phyloP scores from a whole-genome alignment of 1,140 invertebrate species.

The Portunus trituberculatus region DNA sequence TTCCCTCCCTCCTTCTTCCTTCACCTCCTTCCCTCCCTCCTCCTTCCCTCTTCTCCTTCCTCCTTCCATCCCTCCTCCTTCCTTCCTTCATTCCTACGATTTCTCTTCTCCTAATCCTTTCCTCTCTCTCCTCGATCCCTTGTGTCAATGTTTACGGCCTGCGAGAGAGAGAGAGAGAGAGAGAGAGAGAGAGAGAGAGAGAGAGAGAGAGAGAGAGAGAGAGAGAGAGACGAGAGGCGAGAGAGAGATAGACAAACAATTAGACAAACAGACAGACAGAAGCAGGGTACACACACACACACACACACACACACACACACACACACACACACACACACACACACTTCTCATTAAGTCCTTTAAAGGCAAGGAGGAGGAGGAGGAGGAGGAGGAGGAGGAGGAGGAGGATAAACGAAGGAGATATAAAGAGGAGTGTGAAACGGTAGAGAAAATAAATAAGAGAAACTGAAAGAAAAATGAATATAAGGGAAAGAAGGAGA shows the following conservation, averaged over 20 bases:
- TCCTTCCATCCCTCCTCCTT: not conserved
- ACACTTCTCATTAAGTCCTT: not conserved
- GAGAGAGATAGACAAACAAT: not conserved
- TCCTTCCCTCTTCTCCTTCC: not conserved
- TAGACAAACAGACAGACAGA: not conserved
- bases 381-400: too few relatives aligned
- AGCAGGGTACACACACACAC: not conserved
- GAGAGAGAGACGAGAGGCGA: not conserved
- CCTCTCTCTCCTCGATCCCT: not conserved
- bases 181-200: not conserved
- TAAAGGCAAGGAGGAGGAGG: too few relatives aligned
- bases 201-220: not conserved
- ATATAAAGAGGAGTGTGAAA: too few relatives aligned
- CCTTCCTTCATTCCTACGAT: not conserved
- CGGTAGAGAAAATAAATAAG: too few relatives aligned
- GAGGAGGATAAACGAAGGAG: too few relatives aligned
- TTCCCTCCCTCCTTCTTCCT: not conserved
- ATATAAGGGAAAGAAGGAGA: too few relatives aligned
- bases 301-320: conserved; percentile 20
- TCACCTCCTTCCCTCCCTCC: too few relatives aligned
- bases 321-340: not conserved
- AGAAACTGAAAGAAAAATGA: too few relatives aligned
- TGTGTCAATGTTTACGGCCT: conserved; percentile 1
- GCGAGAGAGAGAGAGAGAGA: not conserved
- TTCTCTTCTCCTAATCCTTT: not conserved